phyloP scores from a whole-genome alignment of 2,797 vertebrate genomes.

The Amblyraja radiata region DNA sequence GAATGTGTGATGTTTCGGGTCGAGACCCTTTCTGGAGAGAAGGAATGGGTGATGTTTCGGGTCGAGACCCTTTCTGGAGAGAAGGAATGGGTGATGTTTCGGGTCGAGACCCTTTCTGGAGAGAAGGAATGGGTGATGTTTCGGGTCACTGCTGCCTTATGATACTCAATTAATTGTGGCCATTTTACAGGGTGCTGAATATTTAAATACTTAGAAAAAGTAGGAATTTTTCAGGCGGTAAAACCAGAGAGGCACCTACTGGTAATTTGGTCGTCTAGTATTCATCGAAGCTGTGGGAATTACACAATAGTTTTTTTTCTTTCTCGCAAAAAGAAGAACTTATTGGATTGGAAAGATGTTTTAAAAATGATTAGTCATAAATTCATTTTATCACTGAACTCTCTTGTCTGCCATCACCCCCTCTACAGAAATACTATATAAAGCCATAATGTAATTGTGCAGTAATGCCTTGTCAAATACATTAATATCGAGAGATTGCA shows the following conservation, averaged over 20 bases:
- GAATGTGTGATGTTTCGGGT: too few relatives aligned
- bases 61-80: too few relatives aligned
- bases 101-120: too few relatives aligned
- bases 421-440: slow-evolving; percentile 25
- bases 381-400: background rate
- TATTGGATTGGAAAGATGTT: background rate
- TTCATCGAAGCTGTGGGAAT: background rate
- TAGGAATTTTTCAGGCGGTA: background rate
- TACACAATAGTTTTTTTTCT: background rate
- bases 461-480: slow-evolving; percentile 25
- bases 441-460: slow-evolving; percentile 22
- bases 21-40: too few relatives aligned
- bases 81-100: too few relatives aligned
- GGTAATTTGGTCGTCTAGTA: background rate
- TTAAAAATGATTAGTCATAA: background rate
- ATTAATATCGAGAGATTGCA: slow-evolving; percentile 31
- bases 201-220: background rate
- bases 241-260: background rate
- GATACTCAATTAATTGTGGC: background rate
- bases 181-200: background rate
- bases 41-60: too few relatives aligned
- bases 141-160: background rate
- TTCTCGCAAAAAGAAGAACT: background rate
- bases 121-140: too few relatives aligned
- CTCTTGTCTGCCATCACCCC: slow-evolving; percentile 22